Conservation (phyloP, 2,113 vertebrate genomes). For the Sialia sialis region DNA sequence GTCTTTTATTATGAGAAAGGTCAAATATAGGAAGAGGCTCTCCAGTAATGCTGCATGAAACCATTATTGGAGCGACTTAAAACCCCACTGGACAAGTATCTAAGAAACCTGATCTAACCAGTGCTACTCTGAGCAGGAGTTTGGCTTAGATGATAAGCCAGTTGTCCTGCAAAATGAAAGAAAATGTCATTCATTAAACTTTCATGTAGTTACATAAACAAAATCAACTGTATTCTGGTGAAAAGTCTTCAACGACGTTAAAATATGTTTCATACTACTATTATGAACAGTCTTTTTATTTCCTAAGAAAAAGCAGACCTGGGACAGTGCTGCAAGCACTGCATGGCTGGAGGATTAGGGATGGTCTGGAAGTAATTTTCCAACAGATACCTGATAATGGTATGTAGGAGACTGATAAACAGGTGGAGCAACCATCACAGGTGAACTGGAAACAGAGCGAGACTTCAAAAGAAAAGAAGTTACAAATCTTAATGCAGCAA, state of each 20-base stretch:
- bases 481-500: neutral
- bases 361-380: neutral
- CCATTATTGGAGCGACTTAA: neutral
- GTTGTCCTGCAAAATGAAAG: neutral
- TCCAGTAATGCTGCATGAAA: neutral
- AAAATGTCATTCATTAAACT: neutral
- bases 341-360: neutral
- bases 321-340: neutral
- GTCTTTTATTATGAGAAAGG: neutral
- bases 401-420: slow-evolving; percentile 75
- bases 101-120: neutral
- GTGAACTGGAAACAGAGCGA: slow-evolving; percentile 69
- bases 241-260: neutral
- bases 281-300: neutral
- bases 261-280: neutral
- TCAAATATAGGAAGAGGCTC: neutral
- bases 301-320: neutral
- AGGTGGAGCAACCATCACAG: slow-evolving; percentile 72
- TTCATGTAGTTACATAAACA: neutral
- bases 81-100: neutral
- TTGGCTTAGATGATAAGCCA: neutral
- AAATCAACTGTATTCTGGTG: neutral
- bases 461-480: slow-evolving; percentile 53
- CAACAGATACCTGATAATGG: slow-evolving; percentile 75
- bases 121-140: neutral